Conservation (phyloP, 1,140 invertebrate species). For the Marisa cornuarietis region DNA sequence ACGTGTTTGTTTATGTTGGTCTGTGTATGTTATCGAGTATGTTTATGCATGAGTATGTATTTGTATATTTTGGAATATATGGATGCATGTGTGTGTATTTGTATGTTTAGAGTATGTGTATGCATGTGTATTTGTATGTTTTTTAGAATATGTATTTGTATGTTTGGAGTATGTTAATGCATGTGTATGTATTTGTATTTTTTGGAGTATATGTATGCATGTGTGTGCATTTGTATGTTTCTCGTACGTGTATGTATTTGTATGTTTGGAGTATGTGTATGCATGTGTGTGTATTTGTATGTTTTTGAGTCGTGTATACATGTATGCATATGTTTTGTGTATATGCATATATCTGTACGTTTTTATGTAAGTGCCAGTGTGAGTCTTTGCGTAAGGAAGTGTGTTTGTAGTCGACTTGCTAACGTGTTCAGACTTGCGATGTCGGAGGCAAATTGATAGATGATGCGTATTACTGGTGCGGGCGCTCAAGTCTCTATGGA, state of each 20-base stretch:
- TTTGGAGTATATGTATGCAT: not conserved
- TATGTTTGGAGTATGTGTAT: not conserved
- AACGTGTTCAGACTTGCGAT: no score
- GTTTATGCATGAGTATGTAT: conserved; percentile 11
- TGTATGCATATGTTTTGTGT: not conserved
- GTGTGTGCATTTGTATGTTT: conserved; percentile 1
- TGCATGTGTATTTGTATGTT: not conserved
- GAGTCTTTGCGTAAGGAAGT: not conserved
- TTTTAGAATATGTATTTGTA: not conserved
- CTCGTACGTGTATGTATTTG: not conserved
- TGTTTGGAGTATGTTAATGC: not conserved
- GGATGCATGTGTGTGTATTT: not conserved
- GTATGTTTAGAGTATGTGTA: not conserved
- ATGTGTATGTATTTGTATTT: not conserved
- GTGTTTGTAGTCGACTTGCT: no score
- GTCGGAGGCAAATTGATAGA: no score
- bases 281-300: conserved; percentile 16
- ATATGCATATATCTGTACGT: not conserved
- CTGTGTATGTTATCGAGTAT: conserved; percentile 6
- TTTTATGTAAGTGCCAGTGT: not conserved
- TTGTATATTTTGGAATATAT: not conserved
- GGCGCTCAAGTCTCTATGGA: no score
- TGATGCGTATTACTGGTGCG: no score
- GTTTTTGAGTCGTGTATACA: conserved; percentile 6
- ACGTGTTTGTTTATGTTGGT: not conserved